These are phyloP conservation scores for Ophiodon elongatus DNA, from an alignment of 2,113 vertebrate species.

Conservation along the genomic window DNA sequence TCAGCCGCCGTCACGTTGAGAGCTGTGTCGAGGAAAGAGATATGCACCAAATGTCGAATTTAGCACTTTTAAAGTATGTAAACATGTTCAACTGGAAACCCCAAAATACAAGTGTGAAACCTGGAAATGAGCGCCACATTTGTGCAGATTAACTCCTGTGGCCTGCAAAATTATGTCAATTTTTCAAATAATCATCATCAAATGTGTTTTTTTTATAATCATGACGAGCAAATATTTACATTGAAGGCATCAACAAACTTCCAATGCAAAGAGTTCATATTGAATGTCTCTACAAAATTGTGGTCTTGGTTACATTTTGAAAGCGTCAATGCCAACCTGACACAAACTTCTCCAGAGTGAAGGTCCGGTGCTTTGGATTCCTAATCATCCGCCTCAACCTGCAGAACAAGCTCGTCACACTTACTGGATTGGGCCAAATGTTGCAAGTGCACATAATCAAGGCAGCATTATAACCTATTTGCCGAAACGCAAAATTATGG, in stretches of 20 bases:
- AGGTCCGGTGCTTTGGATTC: background rate
- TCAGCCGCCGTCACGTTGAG: background rate
- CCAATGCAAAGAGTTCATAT: background rate
- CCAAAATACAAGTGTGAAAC: background rate
- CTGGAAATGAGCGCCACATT: background rate
- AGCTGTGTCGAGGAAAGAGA: background rate
- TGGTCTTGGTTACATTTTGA: background rate
- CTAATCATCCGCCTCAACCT: background rate
- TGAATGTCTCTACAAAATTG: background rate
- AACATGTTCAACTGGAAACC: background rate
- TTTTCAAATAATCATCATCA: too few relatives aligned
- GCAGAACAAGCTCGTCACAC: background rate
- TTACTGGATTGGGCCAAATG: conserved; percentile 2
- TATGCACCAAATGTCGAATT: background rate
- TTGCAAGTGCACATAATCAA: background rate
- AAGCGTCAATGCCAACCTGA: background rate
- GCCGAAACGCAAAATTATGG: background rate
- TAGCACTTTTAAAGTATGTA: background rate
- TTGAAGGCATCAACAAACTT: background rate
- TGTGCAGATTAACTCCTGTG: background rate
- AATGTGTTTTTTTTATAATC: background rate
- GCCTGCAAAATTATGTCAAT: background rate
- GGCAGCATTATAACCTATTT: background rate
- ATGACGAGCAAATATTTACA: background rate
- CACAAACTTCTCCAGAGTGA: background rate